Evolutionary conservation across 2,888 invertebrate species (phyloP).

Genomic region (Hydraecia micacea): DNA sequence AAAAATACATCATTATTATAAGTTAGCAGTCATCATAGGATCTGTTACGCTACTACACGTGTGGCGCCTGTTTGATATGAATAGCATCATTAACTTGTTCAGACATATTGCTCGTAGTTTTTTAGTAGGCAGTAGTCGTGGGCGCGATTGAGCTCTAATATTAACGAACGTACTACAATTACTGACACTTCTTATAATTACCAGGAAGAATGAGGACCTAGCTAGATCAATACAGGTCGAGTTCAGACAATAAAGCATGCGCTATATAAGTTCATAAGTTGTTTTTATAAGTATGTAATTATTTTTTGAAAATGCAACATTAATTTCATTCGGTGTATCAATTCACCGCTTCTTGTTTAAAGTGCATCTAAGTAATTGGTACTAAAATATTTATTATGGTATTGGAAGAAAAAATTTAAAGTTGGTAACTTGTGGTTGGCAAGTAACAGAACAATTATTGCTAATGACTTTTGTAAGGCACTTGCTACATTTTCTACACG

Average conservation of each 20-base stretch:
- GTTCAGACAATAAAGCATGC: neutral
- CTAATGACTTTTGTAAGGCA: neutral
- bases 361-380: neutral
- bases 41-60: neutral
- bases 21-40: neutral
- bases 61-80: neutral
- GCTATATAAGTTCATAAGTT: neutral
- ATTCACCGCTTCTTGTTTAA: neutral
- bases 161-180: neutral
- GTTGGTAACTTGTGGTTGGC: too few species aligned
- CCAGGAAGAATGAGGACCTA: neutral
- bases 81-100: neutral
- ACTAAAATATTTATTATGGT: neutral
- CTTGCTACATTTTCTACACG: neutral
- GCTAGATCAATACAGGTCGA: neutral
- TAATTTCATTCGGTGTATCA: neutral
- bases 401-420: neutral
- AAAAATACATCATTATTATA: neutral
- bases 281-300: neutral
- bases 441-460: neutral
- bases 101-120: slow-evolving; percentile 6
- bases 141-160: neutral
- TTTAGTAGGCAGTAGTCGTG: neutral
- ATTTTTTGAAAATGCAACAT: neutral
- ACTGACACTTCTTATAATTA: too few species aligned